Conservation (phyloP, 2,888 invertebrate species). For the Agrochola macilenta region DNA sequence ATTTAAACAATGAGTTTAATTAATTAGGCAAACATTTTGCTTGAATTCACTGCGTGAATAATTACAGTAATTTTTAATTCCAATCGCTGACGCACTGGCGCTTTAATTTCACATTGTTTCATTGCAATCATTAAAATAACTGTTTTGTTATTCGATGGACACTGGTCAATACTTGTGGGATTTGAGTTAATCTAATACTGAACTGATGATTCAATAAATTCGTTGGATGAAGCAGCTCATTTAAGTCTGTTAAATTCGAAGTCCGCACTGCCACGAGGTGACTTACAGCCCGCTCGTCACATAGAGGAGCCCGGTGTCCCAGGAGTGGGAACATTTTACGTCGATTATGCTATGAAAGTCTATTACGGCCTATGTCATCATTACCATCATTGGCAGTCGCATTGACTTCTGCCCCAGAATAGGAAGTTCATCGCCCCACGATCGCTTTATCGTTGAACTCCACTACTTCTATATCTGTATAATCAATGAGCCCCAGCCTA, state of each 20-base stretch:
- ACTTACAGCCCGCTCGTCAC: not conserved
- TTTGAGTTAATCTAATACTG: not conserved
- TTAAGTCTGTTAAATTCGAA: not conserved
- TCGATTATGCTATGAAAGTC: not conserved
- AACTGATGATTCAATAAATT: not conserved
- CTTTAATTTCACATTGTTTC: constrained; percentile 15
- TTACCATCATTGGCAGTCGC: not conserved
- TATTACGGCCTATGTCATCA: not conserved
- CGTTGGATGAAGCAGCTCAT: not conserved
- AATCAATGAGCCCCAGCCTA: not conserved
- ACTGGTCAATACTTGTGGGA: not conserved
- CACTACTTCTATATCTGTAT: no score
- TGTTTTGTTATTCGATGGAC: not conserved
- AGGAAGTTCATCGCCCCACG: not conserved
- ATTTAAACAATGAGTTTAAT: constrained; percentile 37
- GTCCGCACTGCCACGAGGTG: no score
- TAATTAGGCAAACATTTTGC: constrained; percentile 16
- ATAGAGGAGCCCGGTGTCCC: not conserved
- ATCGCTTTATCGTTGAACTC: not conserved
- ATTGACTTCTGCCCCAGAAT: not conserved
- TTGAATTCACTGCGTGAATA: constrained; percentile 14
- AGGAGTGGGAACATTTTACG: not conserved
- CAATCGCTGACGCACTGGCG: not conserved
- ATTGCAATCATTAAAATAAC: not conserved
- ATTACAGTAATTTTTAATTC: constrained; percentile 11